phyloP scores from a whole-genome alignment of 2,888 invertebrate species.

The Hedychridium roseum region DNA sequence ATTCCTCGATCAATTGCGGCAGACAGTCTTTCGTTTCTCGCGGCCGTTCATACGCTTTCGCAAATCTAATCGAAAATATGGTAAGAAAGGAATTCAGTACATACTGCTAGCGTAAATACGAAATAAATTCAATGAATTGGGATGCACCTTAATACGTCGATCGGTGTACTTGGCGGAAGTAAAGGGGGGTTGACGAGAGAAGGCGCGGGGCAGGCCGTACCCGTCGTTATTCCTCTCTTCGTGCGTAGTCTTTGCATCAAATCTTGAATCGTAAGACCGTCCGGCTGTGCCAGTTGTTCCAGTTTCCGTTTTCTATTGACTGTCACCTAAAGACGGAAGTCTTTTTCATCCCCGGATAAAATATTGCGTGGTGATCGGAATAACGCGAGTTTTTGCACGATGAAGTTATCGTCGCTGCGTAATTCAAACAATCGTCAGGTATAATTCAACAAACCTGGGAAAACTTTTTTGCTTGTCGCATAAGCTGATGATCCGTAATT shows the following conservation, averaged over 20 bases:
- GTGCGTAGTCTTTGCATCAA: conserved; percentile 64
- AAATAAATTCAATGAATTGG: not conserved
- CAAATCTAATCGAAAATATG: conserved; percentile 53
- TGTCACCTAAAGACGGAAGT: conserved; percentile 68
- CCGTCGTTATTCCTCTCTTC: conserved; percentile 54
- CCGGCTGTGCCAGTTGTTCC: conserved; percentile 82
- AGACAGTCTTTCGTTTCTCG: conserved; percentile 75
- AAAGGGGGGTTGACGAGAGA: conserved; percentile 56
- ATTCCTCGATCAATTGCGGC: conserved; percentile 86
- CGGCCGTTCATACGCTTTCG: conserved; percentile 71
- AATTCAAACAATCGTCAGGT: too few species aligned
- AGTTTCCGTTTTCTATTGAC: conserved; percentile 89
- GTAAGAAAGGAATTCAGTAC: not conserved
- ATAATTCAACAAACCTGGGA: conserved; percentile 71
- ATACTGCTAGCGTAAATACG: not conserved
- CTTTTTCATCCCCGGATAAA: too few species aligned
- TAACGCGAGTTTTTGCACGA: too few species aligned
- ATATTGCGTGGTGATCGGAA: not conserved
- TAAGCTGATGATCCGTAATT: conserved; percentile 77
- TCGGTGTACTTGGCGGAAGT: conserved; percentile 56
- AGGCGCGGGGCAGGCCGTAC: conserved; percentile 59
- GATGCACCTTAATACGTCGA: conserved; percentile 57
- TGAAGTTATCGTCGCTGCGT: too few species aligned
- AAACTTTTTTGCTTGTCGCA: conserved; percentile 79
- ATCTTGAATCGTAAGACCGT: conserved; percentile 80